These are phyloP conservation scores for Sander lucioperca DNA, from an alignment of 2,113 vertebrate genomes.

Conservation along the genomic window DNA sequence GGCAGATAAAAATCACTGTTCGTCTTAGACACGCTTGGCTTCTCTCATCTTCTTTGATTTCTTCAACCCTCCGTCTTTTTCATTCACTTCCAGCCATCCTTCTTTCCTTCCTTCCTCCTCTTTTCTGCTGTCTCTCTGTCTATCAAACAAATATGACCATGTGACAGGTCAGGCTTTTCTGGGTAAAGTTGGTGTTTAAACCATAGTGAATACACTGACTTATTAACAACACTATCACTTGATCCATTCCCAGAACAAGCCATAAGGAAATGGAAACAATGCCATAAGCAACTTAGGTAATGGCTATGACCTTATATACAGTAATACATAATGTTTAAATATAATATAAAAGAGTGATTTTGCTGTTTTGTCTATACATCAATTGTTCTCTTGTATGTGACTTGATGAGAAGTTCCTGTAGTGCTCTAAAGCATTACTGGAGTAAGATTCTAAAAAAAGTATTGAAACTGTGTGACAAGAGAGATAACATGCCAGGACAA, in stretches of 20 bases:
- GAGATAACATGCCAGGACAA: conserved; percentile 23
- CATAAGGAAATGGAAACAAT: neutral
- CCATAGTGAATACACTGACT: conserved; percentile 6
- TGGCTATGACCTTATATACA: neutral
- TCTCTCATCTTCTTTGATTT: conserved; percentile 45
- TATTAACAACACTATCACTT: conserved; percentile 34
- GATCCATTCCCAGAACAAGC: neutral
- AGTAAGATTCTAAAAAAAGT: neutral
- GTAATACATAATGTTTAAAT: neutral
- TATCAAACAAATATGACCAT: no score
- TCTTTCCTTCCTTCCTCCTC: conserved; percentile 1
- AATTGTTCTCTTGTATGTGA: neutral
- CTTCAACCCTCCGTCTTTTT: neutral
- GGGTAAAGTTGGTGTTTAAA: conserved; percentile 31
- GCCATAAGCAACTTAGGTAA: neutral
- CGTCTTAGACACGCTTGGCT: conserved; percentile 54
- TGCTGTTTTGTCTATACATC: neutral
- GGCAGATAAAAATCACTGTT: conserved; percentile 55
- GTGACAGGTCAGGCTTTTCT: neutral
- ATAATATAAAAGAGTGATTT: neutral
- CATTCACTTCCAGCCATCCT: conserved; percentile 36
- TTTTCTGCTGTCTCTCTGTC: neutral
- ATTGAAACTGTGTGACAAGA: neutral
- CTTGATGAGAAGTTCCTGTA: neutral
- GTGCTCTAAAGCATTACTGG: neutral